Conservation (phyloP, 2,113 vertebrate species). For the Glareola pratincola region DNA sequence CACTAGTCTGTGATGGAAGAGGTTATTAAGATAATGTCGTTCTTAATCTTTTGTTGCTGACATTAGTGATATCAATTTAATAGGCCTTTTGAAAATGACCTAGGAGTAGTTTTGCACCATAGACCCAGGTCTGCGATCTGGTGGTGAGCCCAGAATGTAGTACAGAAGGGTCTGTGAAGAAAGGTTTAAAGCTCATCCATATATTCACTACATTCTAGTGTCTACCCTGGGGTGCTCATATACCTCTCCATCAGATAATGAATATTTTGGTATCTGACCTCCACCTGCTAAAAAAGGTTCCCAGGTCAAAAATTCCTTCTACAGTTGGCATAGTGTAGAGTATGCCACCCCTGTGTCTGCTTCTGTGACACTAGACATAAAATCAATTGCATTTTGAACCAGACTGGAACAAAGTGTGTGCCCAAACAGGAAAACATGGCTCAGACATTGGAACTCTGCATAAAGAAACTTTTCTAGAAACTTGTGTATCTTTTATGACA, state of each 20-base stretch:
- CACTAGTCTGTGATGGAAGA: conserved; percentile 9
- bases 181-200: neutral
- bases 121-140: neutral
- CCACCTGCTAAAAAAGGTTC: neutral
- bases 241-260: neutral
- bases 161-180: neutral
- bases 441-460: neutral
- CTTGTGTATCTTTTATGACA: neutral
- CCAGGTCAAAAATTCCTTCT: neutral
- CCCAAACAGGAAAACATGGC: neutral
- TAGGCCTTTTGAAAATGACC: neutral
- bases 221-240: neutral
- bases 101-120: neutral
- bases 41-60: conserved; percentile 11
- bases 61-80: neutral
- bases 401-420: neutral
- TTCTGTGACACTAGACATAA: neutral
- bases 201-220: neutral
- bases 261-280: neutral
- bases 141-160: neutral
- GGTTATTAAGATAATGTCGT: conserved; percentile 1
- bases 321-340: neutral
- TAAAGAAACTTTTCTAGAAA: neutral
- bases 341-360: neutral
- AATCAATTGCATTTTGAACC: neutral